Conservation (phyloP, 2,797 vertebrate genomes). For the Danio albolineatus region DNA sequence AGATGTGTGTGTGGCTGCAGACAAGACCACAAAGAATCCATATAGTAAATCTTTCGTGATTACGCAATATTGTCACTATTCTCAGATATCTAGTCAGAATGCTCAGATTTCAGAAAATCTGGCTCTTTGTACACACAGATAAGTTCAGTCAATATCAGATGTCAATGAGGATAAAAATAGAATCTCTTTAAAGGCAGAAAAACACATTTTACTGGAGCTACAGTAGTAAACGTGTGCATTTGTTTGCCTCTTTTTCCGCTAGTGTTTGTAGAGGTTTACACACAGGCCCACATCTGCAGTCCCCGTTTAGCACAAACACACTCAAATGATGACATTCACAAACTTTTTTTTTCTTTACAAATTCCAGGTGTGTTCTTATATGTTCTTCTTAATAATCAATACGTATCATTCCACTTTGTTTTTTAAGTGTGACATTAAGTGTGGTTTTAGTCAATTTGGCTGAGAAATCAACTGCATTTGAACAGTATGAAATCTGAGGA, state of each 20-base stretch:
- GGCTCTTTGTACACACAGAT: background rate
- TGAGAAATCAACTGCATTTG: too few species aligned
- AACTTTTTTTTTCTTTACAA: too few species aligned
- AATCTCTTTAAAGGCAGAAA: background rate
- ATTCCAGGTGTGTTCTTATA: too few species aligned
- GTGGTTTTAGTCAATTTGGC: too few species aligned
- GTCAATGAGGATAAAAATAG: background rate
- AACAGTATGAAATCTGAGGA: too few species aligned
- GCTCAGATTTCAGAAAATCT: background rate
- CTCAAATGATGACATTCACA: too few species aligned
- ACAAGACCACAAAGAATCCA: background rate
- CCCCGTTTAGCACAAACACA: background rate
- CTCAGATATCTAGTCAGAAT: background rate
- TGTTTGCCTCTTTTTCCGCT: background rate
- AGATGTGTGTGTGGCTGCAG: slow-evolving; percentile 12
- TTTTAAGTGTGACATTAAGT: too few species aligned
- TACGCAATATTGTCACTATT: slow-evolving; percentile 8
- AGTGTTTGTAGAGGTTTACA: background rate
- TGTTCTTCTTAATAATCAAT: too few species aligned
- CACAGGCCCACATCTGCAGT: background rate
- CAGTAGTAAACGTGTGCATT: background rate
- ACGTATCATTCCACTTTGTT: too few species aligned
- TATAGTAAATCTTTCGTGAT: slow-evolving; percentile 16
- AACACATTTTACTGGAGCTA: background rate
- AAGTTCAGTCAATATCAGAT: slow-evolving; percentile 10